These are phyloP conservation scores for Manacus vitellinus DNA, from an alignment of 2,113 vertebrate species.

Conservation along the genomic window DNA sequence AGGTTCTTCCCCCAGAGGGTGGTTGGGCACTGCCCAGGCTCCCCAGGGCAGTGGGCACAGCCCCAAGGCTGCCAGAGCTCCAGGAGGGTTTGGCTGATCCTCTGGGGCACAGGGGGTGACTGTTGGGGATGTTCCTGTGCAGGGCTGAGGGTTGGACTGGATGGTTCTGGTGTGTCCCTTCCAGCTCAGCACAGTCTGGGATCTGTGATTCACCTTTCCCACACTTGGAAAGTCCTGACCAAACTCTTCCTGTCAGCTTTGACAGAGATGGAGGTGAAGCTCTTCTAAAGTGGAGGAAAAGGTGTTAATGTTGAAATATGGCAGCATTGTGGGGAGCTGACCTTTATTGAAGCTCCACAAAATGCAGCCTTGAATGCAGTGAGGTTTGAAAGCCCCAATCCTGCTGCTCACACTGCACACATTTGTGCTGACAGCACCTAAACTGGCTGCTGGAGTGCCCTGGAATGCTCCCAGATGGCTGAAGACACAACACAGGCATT, in stretches of 20 bases:
- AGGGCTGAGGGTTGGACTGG: not conserved
- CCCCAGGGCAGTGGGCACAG: not conserved
- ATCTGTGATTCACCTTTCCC: not conserved
- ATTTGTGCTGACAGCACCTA: not conserved
- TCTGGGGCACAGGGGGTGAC: not conserved
- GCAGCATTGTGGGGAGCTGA: not conserved
- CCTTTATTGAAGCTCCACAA: not conserved
- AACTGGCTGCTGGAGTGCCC: not conserved
- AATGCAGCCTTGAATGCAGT: not conserved
- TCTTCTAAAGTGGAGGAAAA: not conserved
- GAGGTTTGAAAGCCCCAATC: not conserved
- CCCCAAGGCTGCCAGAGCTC: not conserved
- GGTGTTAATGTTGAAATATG: not conserved
- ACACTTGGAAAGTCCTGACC: not conserved
- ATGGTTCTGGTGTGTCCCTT: not conserved
- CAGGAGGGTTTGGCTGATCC: not conserved
- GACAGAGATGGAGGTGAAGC: not conserved
- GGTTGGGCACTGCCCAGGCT: not conserved
- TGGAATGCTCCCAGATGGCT: not conserved
- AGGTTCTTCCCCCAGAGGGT: not conserved
- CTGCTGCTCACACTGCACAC: not conserved
- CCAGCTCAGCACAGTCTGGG: no score
- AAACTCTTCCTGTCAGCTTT: not conserved
- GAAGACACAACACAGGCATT: not conserved
- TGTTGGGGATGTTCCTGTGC: not conserved